These are phyloP conservation scores for Merluccius polli DNA, from an alignment of 2,797 vertebrate genomes.

Conservation along the genomic window DNA sequence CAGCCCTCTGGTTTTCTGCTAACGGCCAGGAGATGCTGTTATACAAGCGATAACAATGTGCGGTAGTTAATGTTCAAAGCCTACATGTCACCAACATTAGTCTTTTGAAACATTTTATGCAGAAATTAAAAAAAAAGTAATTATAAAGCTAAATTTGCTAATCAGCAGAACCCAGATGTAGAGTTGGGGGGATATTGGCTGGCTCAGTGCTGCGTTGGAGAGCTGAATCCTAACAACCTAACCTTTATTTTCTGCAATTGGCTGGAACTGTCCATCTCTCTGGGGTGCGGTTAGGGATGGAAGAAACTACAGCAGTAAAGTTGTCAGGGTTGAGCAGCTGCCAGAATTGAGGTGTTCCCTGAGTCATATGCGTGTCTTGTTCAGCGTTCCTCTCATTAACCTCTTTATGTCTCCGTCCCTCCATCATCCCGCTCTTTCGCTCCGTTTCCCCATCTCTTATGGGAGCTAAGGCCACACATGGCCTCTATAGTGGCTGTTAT, in stretches of 20 bases:
- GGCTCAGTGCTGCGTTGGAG: neutral
- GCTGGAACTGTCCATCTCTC: neutral
- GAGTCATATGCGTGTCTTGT: neutral
- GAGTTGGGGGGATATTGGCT: neutral
- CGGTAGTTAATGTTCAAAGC: neutral
- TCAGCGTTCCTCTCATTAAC: neutral
- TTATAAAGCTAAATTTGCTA: neutral
- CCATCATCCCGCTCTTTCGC: neutral
- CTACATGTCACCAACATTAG: neutral
- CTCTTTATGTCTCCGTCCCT: neutral
- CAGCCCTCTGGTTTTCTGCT: neutral
- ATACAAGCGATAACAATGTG: neutral
- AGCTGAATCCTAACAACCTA: neutral
- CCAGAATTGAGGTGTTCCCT: neutral
- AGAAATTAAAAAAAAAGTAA: neutral
- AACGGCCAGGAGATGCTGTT: neutral
- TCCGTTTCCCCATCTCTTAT: no score
- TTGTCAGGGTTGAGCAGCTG: neutral
- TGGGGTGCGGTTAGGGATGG: neutral
- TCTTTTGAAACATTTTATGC: neutral
- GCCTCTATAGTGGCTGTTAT: no score
- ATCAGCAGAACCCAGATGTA: constrained; percentile 4
- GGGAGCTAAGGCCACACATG: no score
- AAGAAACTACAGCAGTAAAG: neutral
- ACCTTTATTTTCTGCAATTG: neutral